Evolutionary conservation across 2,888 invertebrate genomes (phyloP), one percentile per base, ranked within the genome.

Genomic region (Pristionchus exspectatus): DNA sequence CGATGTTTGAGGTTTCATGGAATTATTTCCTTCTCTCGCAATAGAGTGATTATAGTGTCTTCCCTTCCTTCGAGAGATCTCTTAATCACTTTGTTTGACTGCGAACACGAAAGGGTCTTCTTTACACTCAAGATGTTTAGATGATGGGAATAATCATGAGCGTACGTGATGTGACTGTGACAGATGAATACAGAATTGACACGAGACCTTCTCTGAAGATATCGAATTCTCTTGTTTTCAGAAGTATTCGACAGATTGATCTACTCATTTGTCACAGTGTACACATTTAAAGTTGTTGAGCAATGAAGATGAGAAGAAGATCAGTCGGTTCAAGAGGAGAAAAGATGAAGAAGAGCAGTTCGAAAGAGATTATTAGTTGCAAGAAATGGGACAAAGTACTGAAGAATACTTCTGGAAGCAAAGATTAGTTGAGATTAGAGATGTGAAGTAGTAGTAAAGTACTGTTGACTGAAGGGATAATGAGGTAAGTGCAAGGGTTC

Each of bases 351-450:
- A 33, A 38, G 18, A 21, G 38, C 38, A 9, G 4, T 21, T 5
- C 10, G 16, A 16, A 4, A 74, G 74, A 21, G 38, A 74, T 74
- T 74, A 74, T 30, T 72, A 63, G 69, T 33, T 74, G 74, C 74
- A 74, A 74, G 38, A 74, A 38, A 38, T 38, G 74, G 38, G 38
- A 69, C 69, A 69, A 63, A 33, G 69, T 69, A 69, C 21, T 24
- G 38, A 33, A 74, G 74, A 69, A 16, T 74, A n/a, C 74, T 74
- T 74, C 83, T 83, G 56, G 83, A 83, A 83, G 56, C 30, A 14
- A 33, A 33, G 59, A 50, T 24, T 24, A 85, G 38, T 14, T 21
- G 33, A 74, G 74, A 74, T 74, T 74, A 72, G 69, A 30, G 66
- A 66, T 21, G 24, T 59, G 66, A 66, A 66, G 27, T 27, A 72